Evolutionary conservation across 30 jellyfish, hydroid and myxozoan species (phyloP).

Genomic region (Mastigias papua): DNA sequence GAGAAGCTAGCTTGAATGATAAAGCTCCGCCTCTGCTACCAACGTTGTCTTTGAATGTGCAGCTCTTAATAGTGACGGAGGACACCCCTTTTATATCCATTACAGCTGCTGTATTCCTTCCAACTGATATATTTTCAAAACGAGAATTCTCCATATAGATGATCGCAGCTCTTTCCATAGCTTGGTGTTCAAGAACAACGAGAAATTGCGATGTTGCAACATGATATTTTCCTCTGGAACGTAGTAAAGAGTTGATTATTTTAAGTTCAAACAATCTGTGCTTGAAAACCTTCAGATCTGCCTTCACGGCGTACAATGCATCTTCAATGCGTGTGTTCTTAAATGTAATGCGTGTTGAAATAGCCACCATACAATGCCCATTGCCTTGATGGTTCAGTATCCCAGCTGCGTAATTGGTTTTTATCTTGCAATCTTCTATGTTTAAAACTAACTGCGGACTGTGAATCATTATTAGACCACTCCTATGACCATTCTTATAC

Average conservation of each 20-base stretch:
- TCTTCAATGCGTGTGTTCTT: neutral
- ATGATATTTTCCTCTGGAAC: neutral
- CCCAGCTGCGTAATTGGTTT: neutral
- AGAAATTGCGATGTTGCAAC: neutral
- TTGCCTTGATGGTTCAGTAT: neutral
- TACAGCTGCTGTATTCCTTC: neutral
- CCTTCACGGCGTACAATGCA: no score
- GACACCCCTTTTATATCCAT: neutral
- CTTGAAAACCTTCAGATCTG: no score
- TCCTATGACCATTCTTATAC: neutral
- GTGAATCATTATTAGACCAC: neutral
- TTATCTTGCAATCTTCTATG: neutral
- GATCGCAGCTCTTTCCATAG: neutral
- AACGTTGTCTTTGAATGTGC: neutral
- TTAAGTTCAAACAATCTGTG: neutral
- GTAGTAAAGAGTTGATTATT: neutral
- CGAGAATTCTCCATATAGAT: neutral
- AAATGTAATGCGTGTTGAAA: neutral
- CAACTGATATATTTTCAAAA: neutral
- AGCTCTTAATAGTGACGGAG: neutral
- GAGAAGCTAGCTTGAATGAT: neutral
- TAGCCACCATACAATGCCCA: no score
- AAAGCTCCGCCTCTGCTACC: slow-evolving; percentile 12
- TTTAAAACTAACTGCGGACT: neutral
- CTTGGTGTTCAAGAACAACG: neutral